Percentiles rank a stretch among this genome's conserved stretches.
Evolutionary conservation across 2,888 invertebrate species (phyloP).

Genomic region (Rapana venosa): DNA sequence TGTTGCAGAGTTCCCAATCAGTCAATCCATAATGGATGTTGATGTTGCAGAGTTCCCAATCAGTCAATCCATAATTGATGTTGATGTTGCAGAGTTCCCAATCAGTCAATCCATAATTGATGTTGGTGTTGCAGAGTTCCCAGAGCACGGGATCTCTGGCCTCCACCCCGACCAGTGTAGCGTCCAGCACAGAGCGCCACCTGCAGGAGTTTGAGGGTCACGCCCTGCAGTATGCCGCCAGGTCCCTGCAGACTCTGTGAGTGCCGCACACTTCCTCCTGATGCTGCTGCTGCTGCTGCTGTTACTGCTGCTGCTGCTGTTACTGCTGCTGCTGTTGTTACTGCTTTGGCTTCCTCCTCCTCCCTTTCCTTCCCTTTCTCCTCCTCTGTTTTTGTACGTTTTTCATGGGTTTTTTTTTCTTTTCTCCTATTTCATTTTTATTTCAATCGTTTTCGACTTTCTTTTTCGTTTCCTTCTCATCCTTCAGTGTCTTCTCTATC

Average conservation of each 20-base stretch:
- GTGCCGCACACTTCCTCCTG: slow-evolving; percentile 46
- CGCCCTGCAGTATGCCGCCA: slow-evolving; percentile 74
- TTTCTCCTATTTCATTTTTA: no score
- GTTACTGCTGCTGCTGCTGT: background rate
- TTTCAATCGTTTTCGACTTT: no score
- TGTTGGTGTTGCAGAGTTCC: slow-evolving; percentile 30
- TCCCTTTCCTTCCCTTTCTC: no score
- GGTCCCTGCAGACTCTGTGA: slow-evolving; percentile 74
- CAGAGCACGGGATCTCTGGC: slow-evolving; percentile 59
- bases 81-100: background rate
- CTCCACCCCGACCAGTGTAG: slow-evolving; percentile 68
- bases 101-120: background rate
- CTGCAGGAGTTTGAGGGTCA: slow-evolving; percentile 75
- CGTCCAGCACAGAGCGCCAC: slow-evolving; percentile 69
- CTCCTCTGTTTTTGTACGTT: no score
- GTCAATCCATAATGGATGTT: background rate
- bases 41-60: background rate
- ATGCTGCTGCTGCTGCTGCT: background rate
- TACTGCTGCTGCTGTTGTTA: no score
- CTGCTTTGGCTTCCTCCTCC: no score
- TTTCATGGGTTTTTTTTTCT: no score
- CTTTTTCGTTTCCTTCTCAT: no score
- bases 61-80: background rate
- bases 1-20: background rate
- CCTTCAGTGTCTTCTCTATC: no score